Evolutionary conservation across 1,140 invertebrate species (phyloP).

Genomic region (Trichogramma pretiosum): DNA sequence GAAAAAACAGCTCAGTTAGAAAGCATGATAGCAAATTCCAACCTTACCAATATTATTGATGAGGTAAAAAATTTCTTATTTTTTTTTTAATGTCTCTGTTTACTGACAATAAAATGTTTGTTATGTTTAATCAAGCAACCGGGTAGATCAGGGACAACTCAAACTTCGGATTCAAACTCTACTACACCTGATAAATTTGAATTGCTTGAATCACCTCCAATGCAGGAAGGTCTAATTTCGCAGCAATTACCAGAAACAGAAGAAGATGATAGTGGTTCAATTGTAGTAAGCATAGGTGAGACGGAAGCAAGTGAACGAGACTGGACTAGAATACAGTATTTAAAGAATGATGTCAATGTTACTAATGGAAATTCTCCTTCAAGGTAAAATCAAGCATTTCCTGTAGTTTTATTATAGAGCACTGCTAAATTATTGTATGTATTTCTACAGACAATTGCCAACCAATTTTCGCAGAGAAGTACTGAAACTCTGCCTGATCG

Average conservation of each 20-base stretch:
- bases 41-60: background rate
- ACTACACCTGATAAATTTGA: constrained; percentile 42
- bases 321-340: constrained; percentile 39
- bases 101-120: background rate
- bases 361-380: constrained; percentile 23
- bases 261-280: constrained; percentile 37
- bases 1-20: constrained; percentile 46
- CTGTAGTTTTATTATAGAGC: constrained; percentile 10
- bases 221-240: constrained; percentile 25
- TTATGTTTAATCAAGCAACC: constrained; percentile 14
- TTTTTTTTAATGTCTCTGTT: background rate
- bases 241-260: constrained; percentile 16
- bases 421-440: too few relatives aligned
- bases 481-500: constrained; percentile 38
- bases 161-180: constrained; percentile 36
- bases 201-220: constrained; percentile 33
- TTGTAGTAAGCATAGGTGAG: constrained; percentile 36
- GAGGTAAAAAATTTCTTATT: constrained; percentile 7
- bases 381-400: constrained; percentile 21
- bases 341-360: constrained; percentile 26
- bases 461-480: constrained; percentile 49
- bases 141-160: constrained; percentile 29
- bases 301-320: constrained; percentile 42
- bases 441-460: constrained; percentile 41
- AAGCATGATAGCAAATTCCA: constrained; percentile 40